These are phyloP conservation scores for Ectropis grisescens DNA, from an alignment of 1,140 invertebrate genomes.

Conservation along the genomic window DNA sequence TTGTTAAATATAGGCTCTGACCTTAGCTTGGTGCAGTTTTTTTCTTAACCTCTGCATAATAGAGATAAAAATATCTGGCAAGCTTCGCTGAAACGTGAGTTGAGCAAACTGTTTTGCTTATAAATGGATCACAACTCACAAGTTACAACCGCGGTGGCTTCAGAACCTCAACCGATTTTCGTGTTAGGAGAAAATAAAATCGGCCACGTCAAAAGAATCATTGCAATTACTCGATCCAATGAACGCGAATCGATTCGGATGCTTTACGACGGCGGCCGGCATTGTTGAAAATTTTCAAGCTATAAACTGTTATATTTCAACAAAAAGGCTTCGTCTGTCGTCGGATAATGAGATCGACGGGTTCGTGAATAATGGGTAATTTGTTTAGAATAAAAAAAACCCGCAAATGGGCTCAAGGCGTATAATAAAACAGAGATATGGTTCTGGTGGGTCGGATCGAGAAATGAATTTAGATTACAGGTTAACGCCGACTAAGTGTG, in stretches of 20 bases:
- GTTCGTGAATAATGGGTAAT: conserved; percentile 61
- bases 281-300: background rate
- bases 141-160: no score
- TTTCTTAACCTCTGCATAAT: no score
- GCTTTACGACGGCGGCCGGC: conserved; percentile 14
- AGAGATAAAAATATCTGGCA: no score
- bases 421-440: conserved; percentile 66
- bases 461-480: conserved; percentile 70
- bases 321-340: conserved; percentile 32
- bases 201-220: conserved; percentile 23
- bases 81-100: no score
- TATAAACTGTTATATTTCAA: conserved; percentile 1
- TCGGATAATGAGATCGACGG: conserved; percentile 40
- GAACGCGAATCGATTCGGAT: conserved; percentile 36
- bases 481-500: conserved; percentile 64
- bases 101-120: no score
- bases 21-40: no score
- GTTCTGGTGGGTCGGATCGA: conserved; percentile 55
- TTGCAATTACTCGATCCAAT: conserved; percentile 37
- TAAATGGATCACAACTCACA: no score
- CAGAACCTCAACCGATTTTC: no score
- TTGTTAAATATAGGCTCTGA: no score
- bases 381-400: conserved; percentile 64
- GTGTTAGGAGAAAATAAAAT: conserved; percentile 37
- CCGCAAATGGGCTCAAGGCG: conserved; percentile 56